phyloP scores from a whole-genome alignment of 2,888 invertebrate genomes.

The Coenonympha glycerion region DNA sequence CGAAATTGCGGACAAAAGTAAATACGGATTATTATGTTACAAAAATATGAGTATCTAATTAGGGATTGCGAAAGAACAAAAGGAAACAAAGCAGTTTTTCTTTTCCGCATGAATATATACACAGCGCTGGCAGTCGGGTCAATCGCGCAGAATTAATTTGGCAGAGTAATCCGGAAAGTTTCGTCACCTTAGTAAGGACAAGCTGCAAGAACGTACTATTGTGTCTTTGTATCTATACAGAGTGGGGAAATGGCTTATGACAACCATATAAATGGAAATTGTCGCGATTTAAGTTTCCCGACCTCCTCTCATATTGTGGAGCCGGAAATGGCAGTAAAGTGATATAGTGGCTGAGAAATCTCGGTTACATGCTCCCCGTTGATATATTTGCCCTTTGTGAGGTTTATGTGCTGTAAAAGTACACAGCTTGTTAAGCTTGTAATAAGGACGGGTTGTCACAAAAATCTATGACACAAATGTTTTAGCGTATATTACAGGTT shows the following conservation, averaged over 20 bases:
- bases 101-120: slow-evolving; percentile 18
- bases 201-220: slow-evolving; percentile 29
- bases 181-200: slow-evolving; percentile 20
- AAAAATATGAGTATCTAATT: slow-evolving; percentile 1
- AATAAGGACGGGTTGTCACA: too few species aligned
- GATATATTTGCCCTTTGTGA: slow-evolving; percentile 8
- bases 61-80: slow-evolving; percentile 5
- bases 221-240: slow-evolving; percentile 41
- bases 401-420: slow-evolving; percentile 10
- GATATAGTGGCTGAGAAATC: slow-evolving; percentile 22
- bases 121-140: slow-evolving; percentile 12
- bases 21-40: too few species aligned
- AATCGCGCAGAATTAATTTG: slow-evolving; percentile 27
- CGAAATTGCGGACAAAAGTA: background rate
- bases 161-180: slow-evolving; percentile 26
- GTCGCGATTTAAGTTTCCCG: slow-evolving; percentile 57
- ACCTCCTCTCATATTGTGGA: slow-evolving; percentile 43
- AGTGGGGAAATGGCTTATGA: slow-evolving; percentile 54
- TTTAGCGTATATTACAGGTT: too few species aligned
- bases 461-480: too few species aligned
- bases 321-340: slow-evolving; percentile 45
- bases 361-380: slow-evolving; percentile 19
- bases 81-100: slow-evolving; percentile 2
- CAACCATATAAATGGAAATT: slow-evolving; percentile 66
- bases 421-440: background rate